Evolutionary conservation across 2,113 vertebrate genomes (phyloP).

Genomic region (Hoplias malabaricus): DNA sequence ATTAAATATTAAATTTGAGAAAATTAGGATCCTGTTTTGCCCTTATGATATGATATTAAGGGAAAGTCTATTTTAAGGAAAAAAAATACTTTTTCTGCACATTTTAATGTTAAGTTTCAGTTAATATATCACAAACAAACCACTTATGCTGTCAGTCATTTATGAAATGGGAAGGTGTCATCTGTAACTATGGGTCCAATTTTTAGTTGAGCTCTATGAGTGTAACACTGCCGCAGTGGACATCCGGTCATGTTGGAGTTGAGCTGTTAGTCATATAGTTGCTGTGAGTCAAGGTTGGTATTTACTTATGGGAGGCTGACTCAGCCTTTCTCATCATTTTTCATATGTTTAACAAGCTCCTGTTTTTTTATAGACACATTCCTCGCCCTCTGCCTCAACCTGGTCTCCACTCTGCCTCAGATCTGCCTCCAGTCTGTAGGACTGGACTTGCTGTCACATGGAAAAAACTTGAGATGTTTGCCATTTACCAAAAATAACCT

Average conservation of each 20-base stretch:
- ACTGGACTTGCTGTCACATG: too few relatives aligned
- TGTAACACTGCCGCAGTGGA: not conserved
- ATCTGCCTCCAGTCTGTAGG: too few relatives aligned
- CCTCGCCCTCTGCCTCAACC: conserved; percentile 2
- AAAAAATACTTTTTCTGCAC: too few relatives aligned
- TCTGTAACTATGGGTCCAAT: not conserved
- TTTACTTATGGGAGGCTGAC: conserved; percentile 48
- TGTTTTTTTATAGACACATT: not conserved
- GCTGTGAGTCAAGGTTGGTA: conserved; percentile 57
- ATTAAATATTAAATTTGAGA: too few relatives aligned
- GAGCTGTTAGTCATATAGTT: conserved; percentile 46
- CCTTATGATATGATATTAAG: too few relatives aligned
- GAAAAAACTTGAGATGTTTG: too few relatives aligned
- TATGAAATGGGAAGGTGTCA: not conserved
- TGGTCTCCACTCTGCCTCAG: too few relatives aligned
- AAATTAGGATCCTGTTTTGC: too few relatives aligned
- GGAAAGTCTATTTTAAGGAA: too few relatives aligned
- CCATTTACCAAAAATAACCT: too few relatives aligned
- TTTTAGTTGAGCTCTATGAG: not conserved
- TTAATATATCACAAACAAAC: too few relatives aligned
- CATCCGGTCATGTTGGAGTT: conserved; percentile 17
- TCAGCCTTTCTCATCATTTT: conserved; percentile 38
- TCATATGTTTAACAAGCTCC: conserved; percentile 44
- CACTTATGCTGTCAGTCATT: not conserved
- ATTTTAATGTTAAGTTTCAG: too few relatives aligned